Conservation (phyloP, 35 echinoderm and acorn worm species). For the Lytechinus pictus region DNA sequence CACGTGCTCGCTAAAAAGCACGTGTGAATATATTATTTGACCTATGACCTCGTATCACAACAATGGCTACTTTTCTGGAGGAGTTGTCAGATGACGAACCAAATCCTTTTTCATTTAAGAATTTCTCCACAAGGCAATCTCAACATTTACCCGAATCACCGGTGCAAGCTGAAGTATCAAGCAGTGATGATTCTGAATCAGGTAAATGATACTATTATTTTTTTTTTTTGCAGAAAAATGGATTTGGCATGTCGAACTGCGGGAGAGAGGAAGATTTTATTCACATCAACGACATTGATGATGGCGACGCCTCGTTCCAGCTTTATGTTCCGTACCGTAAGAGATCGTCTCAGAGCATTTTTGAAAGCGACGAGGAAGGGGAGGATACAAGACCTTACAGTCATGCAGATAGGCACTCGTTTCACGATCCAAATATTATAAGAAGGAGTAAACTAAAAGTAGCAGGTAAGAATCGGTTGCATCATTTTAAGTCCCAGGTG, state of each 20-base stretch:
- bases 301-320: neutral
- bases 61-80: conserved; percentile 20
- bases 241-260: neutral
- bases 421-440: conserved; percentile 29
- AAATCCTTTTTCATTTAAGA: conserved; percentile 56
- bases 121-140: neutral
- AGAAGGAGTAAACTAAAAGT: conserved; percentile 31
- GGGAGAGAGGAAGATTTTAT: neutral
- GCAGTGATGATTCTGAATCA: neutral
- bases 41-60: conserved; percentile 15
- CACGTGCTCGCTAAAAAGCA: neutral
- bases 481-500: neutral
- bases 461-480: neutral
- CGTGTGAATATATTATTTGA: neutral
- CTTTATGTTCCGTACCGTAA: neutral
- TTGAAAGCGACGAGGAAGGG: conserved; percentile 7
- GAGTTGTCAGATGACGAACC: conserved; percentile 35
- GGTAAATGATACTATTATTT: neutral
- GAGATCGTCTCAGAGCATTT: conserved; percentile 37
- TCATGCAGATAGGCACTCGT: neutral
- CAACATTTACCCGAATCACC: neutral
- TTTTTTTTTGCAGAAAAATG: conserved; percentile 28
- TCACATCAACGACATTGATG: conserved; percentile 17
- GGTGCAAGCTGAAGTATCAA: neutral
- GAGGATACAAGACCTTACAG: neutral